These are phyloP conservation scores for Platycercus adscitus DNA, from an alignment of 2,113 vertebrate genomes.

Conservation along the genomic window DNA sequence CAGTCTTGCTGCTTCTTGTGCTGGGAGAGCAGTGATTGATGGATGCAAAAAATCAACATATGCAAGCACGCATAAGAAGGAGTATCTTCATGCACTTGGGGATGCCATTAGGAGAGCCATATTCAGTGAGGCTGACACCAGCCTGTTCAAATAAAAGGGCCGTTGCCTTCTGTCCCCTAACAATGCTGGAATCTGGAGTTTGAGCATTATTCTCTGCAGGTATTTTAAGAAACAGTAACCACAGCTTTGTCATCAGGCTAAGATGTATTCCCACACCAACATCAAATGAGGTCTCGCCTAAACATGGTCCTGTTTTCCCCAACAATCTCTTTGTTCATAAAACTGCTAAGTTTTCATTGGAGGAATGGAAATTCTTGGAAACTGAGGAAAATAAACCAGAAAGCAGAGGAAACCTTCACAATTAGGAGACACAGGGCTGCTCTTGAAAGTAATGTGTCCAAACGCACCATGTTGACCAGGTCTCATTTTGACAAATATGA, in stretches of 20 bases:
- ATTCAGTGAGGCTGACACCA: background rate
- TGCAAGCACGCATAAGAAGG: background rate
- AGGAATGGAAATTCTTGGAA: background rate
- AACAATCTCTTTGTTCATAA: background rate
- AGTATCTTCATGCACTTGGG: rapidly evolving
- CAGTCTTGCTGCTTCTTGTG: background rate
- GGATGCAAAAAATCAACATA: background rate
- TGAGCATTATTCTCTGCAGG: background rate
- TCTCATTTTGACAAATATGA: background rate
- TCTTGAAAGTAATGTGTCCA: background rate
- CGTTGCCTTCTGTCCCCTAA: background rate
- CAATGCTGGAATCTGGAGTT: background rate
- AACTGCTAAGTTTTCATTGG: background rate
- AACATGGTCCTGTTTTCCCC: background rate
- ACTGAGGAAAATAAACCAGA: background rate
- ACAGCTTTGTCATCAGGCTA: background rate
- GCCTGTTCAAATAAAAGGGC: background rate
- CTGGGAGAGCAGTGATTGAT: background rate
- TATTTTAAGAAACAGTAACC: background rate
- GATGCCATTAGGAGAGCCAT: background rate
- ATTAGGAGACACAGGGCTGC: background rate
- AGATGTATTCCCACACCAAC: background rate
- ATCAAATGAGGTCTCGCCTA: background rate
- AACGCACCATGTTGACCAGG: background rate
- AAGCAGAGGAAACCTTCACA: background rate